Conservation (phyloP, 2,888 invertebrate genomes). For the Brachynemurus nebulosus region DNA sequence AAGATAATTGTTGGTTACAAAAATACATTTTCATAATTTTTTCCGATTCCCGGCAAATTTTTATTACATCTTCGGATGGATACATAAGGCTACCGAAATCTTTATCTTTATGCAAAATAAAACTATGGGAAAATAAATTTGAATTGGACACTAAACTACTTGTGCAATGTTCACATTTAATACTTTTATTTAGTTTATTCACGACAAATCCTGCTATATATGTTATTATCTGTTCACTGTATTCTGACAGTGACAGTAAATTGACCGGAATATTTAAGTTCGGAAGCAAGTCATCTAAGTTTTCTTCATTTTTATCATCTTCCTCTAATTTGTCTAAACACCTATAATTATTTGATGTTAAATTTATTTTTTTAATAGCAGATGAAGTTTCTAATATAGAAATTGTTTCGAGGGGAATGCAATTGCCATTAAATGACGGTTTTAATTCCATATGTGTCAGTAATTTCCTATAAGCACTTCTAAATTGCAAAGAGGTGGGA, state of each 20-base stretch:
- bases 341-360: neutral
- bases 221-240: neutral
- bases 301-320: neutral
- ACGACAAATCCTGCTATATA: neutral
- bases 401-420: constrained; percentile 16
- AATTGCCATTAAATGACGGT: constrained; percentile 13
- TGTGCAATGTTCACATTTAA: neutral
- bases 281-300: neutral
- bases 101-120: constrained; percentile 11
- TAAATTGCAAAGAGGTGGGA: constrained; percentile 17
- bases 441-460: constrained; percentile 15
- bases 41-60: neutral
- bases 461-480: constrained; percentile 16
- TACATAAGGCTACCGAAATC: constrained; percentile 13
- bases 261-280: neutral
- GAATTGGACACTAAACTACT: neutral
- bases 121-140: neutral
- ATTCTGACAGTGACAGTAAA: neutral
- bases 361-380: constrained; percentile 10
- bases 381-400: constrained; percentile 5
- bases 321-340: neutral
- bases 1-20: too few species aligned
- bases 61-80: constrained; percentile 11
- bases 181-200: neutral
- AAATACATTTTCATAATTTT: too few species aligned